phyloP scores from a whole-genome alignment of 2,888 invertebrate species.

The Dolichopus griseipennis region DNA sequence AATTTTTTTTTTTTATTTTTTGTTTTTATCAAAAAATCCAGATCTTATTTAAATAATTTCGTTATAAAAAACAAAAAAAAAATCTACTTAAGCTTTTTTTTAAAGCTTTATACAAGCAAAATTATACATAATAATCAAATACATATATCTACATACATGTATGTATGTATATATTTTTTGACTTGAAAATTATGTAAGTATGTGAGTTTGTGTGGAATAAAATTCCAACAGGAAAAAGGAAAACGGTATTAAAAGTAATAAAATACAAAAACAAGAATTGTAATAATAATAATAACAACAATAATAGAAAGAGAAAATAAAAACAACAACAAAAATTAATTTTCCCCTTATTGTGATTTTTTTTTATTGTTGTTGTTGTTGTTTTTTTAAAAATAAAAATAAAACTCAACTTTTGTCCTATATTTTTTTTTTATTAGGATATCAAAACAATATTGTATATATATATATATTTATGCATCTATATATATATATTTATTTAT shows the following conservation, averaged over 20 bases:
- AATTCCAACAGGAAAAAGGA: background rate
- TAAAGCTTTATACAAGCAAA: background rate
- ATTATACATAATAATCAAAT: background rate
- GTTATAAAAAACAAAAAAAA: background rate
- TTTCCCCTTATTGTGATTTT: background rate
- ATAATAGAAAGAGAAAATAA: background rate
- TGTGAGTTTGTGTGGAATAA: background rate
- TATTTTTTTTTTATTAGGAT: background rate
- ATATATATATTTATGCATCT: too few species aligned
- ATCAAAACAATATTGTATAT: background rate
- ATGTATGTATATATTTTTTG: background rate
- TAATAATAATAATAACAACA: background rate
- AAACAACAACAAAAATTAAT: background rate
- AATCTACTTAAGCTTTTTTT: background rate
- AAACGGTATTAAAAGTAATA: background rate
- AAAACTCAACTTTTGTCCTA: too few species aligned
- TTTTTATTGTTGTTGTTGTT: background rate
- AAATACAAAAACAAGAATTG: background rate
- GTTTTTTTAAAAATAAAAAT: background rate
- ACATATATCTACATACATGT: background rate
- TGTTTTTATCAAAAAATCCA: background rate
- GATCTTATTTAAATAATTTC: background rate
- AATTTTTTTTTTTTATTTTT: background rate
- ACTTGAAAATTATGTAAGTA: background rate
- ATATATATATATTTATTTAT: too few species aligned